Percentiles rank a stretch among this genome's conserved stretches.
Evolutionary conservation across 1,140 invertebrate genomes (phyloP).

Genomic region (Phocides pigmalion): DNA sequence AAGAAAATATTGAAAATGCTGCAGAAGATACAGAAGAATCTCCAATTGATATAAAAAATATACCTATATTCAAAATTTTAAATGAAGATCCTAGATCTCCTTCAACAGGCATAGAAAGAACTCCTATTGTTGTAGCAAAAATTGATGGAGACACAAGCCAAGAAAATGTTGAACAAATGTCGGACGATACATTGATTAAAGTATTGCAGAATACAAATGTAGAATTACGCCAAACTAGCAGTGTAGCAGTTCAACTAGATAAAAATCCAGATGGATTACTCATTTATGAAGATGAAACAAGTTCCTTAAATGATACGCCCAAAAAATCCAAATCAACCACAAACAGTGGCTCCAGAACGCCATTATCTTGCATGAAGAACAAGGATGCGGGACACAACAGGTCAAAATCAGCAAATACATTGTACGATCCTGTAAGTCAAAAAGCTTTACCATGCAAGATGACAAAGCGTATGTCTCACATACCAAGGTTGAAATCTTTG

Average conservation of each 20-base stretch:
- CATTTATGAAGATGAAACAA: constrained; percentile 75
- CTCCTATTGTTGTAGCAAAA: constrained; percentile 73
- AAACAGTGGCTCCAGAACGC: constrained; percentile 67
- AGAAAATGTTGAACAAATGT: constrained; percentile 77
- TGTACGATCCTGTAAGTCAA: constrained; percentile 58
- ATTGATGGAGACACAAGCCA: constrained; percentile 44
- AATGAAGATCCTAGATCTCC: constrained; percentile 78
- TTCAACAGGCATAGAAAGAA: constrained; percentile 77
- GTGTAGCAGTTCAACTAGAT: constrained; percentile 39
- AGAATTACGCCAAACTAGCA: constrained; percentile 49
- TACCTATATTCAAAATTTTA: constrained; percentile 60
- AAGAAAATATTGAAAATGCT: constrained; percentile 39
- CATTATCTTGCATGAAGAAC: constrained; percentile 78
- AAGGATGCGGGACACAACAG: constrained; percentile 62
- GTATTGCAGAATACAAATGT: constrained; percentile 68
- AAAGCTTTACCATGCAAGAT: constrained; percentile 45
- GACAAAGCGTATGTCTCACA: constrained; percentile 66
- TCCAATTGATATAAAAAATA: constrained; percentile 50
- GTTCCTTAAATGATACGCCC: constrained; percentile 56
- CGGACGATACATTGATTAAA: constrained; percentile 72
- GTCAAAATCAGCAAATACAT: constrained; percentile 71
- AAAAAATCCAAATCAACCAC: constrained; percentile 63
- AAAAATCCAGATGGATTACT: constrained; percentile 62
- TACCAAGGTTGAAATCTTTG: constrained; percentile 71
- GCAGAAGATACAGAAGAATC: constrained; percentile 26